These are phyloP conservation scores for Clarias magur DNA, from an alignment of 2,113 vertebrate genomes.

Conservation along the genomic window DNA sequence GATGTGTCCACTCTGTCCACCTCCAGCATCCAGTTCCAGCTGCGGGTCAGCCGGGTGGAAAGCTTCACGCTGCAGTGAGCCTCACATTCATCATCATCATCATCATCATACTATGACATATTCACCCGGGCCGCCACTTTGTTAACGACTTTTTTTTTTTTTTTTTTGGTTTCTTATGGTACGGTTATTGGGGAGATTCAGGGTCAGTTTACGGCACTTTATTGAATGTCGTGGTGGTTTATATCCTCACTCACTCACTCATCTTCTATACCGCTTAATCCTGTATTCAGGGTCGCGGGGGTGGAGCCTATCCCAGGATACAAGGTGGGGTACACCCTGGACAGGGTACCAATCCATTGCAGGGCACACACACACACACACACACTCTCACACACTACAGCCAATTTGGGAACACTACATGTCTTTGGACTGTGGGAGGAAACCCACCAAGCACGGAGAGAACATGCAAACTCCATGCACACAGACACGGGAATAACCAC, in stretches of 20 bases:
- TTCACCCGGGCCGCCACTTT: not conserved
- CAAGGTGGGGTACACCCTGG: too few species aligned
- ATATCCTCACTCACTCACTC: not conserved
- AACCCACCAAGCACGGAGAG: too few species aligned
- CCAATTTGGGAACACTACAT: too few species aligned
- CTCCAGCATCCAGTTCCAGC: slow-evolving; percentile 80
- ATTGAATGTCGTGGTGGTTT: not conserved
- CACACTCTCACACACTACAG: too few species aligned
- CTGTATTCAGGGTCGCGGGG: too few species aligned
- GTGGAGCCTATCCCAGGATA: too few species aligned
- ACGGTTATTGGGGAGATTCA: not conserved
- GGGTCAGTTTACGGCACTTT: not conserved
- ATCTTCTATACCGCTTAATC: too few species aligned
- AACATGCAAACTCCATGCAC: too few species aligned
- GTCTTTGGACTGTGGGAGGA: too few species aligned
- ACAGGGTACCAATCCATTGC: too few species aligned
- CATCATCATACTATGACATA: not conserved
- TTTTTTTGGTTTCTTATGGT: not conserved
- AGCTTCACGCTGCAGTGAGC: slow-evolving; percentile 90
- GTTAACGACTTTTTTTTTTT: not conserved
- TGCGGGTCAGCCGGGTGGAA: slow-evolving; percentile 85
- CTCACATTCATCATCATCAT: not conserved
- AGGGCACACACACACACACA: too few species aligned
- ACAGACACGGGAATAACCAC: too few species aligned
- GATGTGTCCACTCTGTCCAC: slow-evolving; percentile 90